Conservation (phyloP, 1,140 invertebrate species). For the Melitaea cinxia region DNA sequence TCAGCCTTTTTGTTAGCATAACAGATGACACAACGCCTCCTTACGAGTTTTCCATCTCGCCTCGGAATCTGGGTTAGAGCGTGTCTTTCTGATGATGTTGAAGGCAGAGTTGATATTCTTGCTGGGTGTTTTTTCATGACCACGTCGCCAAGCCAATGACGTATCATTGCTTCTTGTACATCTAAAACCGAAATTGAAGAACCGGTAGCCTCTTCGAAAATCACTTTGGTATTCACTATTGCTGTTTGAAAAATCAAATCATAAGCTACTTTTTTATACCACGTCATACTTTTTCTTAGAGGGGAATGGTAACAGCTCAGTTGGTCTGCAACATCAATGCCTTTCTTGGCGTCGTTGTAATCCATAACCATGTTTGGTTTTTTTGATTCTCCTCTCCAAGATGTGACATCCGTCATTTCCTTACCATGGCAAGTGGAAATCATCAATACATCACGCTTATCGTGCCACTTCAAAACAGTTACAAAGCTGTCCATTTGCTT, state of each 20-base stretch:
- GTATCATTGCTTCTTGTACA: conserved; percentile 32
- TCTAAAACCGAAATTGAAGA: conserved; percentile 42
- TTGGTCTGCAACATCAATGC: background rate
- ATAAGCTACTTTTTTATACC: background rate
- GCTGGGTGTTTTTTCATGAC: too few species aligned
- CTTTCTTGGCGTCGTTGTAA: background rate
- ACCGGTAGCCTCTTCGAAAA: background rate
- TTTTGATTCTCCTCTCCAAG: background rate
- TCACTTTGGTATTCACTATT: background rate
- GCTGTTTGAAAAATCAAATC: background rate
- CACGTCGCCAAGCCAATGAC: conserved; percentile 35
- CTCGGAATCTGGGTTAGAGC: background rate
- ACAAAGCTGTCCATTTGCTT: conserved; percentile 56
- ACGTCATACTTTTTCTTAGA: background rate
- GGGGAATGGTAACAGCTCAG: background rate
- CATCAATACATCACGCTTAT: conserved; percentile 58
- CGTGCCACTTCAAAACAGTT: conserved; percentile 62
- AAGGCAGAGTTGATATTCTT: conserved; percentile 22
- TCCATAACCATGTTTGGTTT: background rate
- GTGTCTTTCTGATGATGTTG: too few species aligned
- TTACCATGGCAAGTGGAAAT: conserved; percentile 19
- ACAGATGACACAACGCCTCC: background rate
- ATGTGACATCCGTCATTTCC: background rate
- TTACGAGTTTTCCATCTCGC: background rate
- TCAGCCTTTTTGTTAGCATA: background rate